phyloP scores from a whole-genome alignment of 2,113 vertebrate genomes.

The Ptychochromis oligacanthus region DNA sequence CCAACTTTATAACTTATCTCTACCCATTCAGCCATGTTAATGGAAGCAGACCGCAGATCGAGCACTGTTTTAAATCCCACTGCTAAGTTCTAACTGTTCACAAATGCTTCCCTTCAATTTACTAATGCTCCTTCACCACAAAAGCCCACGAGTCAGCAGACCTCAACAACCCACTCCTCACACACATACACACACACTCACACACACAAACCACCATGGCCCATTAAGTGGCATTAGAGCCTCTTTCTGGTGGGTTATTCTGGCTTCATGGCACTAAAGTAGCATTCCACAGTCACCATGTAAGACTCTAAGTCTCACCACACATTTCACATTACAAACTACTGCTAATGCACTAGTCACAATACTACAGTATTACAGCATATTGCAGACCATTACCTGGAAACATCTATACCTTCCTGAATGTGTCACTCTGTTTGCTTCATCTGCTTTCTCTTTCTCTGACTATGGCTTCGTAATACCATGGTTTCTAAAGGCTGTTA shows the following conservation, averaged over 20 bases:
- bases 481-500: neutral
- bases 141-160: conserved; percentile 68
- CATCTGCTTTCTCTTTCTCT: neutral
- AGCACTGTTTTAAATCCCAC: conserved; percentile 54
- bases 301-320: conserved; percentile 70
- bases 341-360: conserved; percentile 57
- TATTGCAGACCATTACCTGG: conserved; percentile 2
- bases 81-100: conserved; percentile 55
- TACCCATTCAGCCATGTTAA: conserved; percentile 53
- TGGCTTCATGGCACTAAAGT: conserved; percentile 64
- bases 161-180: conserved; percentile 14
- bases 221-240: conserved; percentile 70
- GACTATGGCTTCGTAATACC: neutral
- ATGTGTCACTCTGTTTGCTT: neutral
- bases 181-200: conserved; percentile 9
- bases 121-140: conserved; percentile 71
- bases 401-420: neutral
- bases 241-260: conserved; percentile 55
- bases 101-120: conserved; percentile 70
- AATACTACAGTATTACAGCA: conserved; percentile 16
- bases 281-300: conserved; percentile 60
- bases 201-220: conserved; percentile 11
- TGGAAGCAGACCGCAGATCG: conserved; percentile 65
- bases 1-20: conserved; percentile 51
- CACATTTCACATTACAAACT: conserved; percentile 59